Evolutionary conservation across 2,797 vertebrate genomes (phyloP), one percentile per base, ranked within the genome.

Genomic region (Catharus ustulatus): DNA sequence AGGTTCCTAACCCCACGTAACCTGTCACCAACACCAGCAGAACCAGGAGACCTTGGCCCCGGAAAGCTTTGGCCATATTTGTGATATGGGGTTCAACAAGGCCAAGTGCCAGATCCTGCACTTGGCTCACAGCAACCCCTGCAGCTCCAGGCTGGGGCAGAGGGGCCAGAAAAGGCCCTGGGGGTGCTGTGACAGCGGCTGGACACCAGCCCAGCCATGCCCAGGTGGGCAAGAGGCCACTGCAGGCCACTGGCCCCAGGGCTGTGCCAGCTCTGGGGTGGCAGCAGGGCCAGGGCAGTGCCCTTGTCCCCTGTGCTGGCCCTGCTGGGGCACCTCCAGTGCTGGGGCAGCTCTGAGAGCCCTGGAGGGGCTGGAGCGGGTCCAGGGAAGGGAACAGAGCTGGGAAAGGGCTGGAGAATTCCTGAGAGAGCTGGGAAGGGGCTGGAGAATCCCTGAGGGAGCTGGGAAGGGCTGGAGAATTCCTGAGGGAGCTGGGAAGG

Each of bases 51-150:
- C 46, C n/a, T 30, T 1, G 27, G 32, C 20, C 54, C 22, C 32
- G 11, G 29, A 55, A 8, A 14, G 17, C 14, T 36, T 17, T 10
- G 29, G 9, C 7, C 3, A 0, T 6, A 30, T 29, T 18, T 30
- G 22, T 15, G 14, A 15, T 15, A 4, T 22, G 45, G 4, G 20
- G 36, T 5, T 10, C 78, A 69, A 29, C 32, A 15, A 42, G 20
- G 78, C 54, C 36, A 43, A 59, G 54, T 13, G 36, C 13, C 43
- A 19, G 32, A 17, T 24, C 36, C 36, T 66, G 51, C 30, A 10
- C 6, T 1, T 4, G 30, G 42, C 19, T 23, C 42, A 46, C 30
- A 34, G 34, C 34, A 42, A 34, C 3, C 8, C 42, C 69, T 48
- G 24, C 15, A 74, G 69, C 61, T 18, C 52, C 43, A 15, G 27